Evolutionary conservation across 35 echinoderm and acorn worm genomes (phyloP), one percentile per base, ranked within the genome.

Genomic region (Apostichopus japonicus): DNA sequence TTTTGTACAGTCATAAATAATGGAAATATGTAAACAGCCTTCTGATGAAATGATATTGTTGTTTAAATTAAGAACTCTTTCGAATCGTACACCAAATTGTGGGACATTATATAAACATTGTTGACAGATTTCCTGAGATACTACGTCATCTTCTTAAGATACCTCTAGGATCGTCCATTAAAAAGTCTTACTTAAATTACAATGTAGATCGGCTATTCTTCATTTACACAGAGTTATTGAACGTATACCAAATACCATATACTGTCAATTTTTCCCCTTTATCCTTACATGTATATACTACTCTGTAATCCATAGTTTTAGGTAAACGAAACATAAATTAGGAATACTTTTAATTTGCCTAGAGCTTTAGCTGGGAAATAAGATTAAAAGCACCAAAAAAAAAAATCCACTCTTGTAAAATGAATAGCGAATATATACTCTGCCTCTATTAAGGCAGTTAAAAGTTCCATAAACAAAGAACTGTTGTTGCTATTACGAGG

Each of bases 401-500:
- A 73, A 75, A 75, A 75, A 75, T 19, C 15, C 71, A 75, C 71
- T 75, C 71, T 21, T 75, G 71, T 75, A 75, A 75, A 75, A 75
- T 75, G 71, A 75, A 75, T 75, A 21, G 71, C 71, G 71, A 75
- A 14, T 75, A 75, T 67, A 83, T 14, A 5, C 54, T 8, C 54
- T 84, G 53, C 17, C 81, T 89, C 86, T 51, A 65, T 63, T 89
- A 33, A 33, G 86, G 86, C 86, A 65, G 67, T 89, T 73, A 89
- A 75, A 89, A 89, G 86, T 89, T 89, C 24, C 56, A 89, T 89
- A 89, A 89, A 89, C 86, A 89, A 73, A 89, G 67, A 19, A 89
- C 86, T 89, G 86, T 51, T 89, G 86, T 89, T 89, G 86, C 86
- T 89, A 51, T 89, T 89, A 89, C 56, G 86, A 67, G 86, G 86